phyloP scores from a whole-genome alignment of 2,888 invertebrate species.

The Lasioglossum figueresi region DNA sequence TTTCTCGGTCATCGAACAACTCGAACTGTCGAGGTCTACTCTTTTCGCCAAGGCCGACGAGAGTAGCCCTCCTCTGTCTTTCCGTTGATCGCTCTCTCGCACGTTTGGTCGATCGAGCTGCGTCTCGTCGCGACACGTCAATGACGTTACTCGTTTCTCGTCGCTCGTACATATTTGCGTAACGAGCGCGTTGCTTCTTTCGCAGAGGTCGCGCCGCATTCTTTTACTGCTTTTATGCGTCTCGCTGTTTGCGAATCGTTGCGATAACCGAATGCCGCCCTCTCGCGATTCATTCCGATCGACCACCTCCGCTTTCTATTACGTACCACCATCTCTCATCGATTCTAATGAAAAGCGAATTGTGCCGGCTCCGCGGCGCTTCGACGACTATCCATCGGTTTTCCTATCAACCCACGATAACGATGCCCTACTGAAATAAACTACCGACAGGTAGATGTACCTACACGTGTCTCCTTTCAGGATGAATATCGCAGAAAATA shows the following conservation, averaged over 20 bases:
- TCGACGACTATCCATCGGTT: background rate
- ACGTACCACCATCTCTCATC: background rate
- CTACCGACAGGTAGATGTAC: background rate
- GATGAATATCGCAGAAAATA: background rate
- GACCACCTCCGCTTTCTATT: background rate
- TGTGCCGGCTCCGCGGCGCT: background rate
- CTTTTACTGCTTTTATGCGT: slow-evolving; percentile 35
- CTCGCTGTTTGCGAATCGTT: slow-evolving; percentile 9
- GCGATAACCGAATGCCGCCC: background rate
- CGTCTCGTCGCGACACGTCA: slow-evolving; percentile 21
- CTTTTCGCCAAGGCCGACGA: slow-evolving; percentile 64
- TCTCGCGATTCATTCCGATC: slow-evolving; percentile 51
- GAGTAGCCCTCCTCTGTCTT: slow-evolving; percentile 24
- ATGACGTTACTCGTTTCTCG: slow-evolving; percentile 12
- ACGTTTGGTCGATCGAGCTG: background rate
- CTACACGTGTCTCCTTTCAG: background rate
- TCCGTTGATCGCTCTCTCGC: slow-evolving; percentile 23
- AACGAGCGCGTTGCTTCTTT: slow-evolving; percentile 45
- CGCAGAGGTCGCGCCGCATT: slow-evolving; percentile 41
- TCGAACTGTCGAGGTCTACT: slow-evolving; percentile 46
- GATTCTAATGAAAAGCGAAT: background rate
- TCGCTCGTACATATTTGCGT: slow-evolving; percentile 52
- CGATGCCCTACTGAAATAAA: background rate
- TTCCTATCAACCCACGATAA: background rate
- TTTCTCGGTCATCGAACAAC: slow-evolving; percentile 63